Base-by-base conservation (phyloP, 2,797 vertebrate genomes). In the Falco peregrinus region DNA sequence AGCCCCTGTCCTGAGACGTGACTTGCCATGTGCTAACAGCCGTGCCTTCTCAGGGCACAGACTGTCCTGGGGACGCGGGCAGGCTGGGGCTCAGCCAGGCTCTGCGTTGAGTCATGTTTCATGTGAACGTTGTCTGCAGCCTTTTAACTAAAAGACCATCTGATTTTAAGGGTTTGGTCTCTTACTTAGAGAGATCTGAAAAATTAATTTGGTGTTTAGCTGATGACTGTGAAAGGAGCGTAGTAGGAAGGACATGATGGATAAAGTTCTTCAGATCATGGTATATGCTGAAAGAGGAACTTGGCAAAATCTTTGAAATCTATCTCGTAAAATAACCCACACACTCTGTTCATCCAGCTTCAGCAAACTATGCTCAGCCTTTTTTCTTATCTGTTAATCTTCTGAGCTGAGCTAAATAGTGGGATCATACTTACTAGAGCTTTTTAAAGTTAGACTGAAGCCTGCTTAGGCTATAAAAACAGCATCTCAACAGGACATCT, bases 1-100 rank as follows among this genome's bases (percentile, higher is more conserved):
- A 88, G 67, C 48, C 37, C 28, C 24, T 4, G 13, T 45, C 48
- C 54, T 1, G 0, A 21, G 39, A 11, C 43, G 6, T 59, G 11
- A 1, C 6, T 21, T 4, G 11, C 54, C 19, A 35, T 8, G 6
- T 6, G 0, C n/a, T 29, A 17, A 5, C 28, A 45, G 57, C 65
- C 15, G 3, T n/a, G 57, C n/a, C 54, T 19, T 43, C 41, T 11
- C 7, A 1, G 80, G 39, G 83, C 26, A 21, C 71, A 31, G 73
- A 15, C 29, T 12, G 22, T 86, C 61, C 93, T 6, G 26, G 76
- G 81, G 76, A 19, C 7, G 8, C 1, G 8, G 69, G 69, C 1
- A 0, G 80, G 43, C 74, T 84, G 82, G 70, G 71, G 64, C 90
- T 90, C 74, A 1, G 70, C 68, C 84, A 65, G 54, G 59, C 78